Conservation (phyloP, 2,797 vertebrate genomes). For the Hippoglossus hippoglossus region DNA sequence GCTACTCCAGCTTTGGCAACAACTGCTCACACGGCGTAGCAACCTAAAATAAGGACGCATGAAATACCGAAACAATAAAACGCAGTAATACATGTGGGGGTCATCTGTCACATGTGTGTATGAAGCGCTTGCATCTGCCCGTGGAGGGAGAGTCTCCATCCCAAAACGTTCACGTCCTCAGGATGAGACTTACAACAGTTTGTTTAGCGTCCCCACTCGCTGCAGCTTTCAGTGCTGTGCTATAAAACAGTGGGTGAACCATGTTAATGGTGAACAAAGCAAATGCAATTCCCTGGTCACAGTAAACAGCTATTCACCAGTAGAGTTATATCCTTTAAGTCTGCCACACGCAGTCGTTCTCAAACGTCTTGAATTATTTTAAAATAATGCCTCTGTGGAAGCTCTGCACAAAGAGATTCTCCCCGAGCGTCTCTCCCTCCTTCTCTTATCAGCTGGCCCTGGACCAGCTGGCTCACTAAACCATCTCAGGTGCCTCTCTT, state of each 20-base stretch:
- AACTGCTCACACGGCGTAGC: too few relatives aligned
- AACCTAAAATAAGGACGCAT: too few relatives aligned
- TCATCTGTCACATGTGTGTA: too few relatives aligned
- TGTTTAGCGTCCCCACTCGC: too few relatives aligned
- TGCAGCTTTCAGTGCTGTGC: neutral
- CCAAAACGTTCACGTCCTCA: too few relatives aligned
- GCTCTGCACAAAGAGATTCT: constrained; percentile 25
- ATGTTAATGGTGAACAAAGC: neutral
- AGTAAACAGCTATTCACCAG: neutral
- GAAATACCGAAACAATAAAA: too few relatives aligned
- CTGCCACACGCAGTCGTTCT: neutral
- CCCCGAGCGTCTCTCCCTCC: constrained; percentile 19
- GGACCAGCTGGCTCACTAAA: constrained; percentile 42
- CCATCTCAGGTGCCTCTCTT: constrained; percentile 41
- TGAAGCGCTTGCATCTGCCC: too few relatives aligned
- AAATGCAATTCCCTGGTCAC: neutral
- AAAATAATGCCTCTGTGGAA: constrained; percentile 13
- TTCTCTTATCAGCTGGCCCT: constrained; percentile 57
- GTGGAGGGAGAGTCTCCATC: too few relatives aligned
- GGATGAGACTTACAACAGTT: too few relatives aligned
- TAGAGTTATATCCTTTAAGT: neutral
- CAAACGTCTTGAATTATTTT: neutral
- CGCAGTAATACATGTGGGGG: too few relatives aligned
- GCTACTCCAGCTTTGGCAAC: too few relatives aligned
- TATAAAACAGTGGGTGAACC: neutral